Percentiles rank a stretch among this genome's conserved stretches.
Evolutionary conservation across 2,113 vertebrate species (phyloP).

Genomic region (Mastomys natalensis): DNA sequence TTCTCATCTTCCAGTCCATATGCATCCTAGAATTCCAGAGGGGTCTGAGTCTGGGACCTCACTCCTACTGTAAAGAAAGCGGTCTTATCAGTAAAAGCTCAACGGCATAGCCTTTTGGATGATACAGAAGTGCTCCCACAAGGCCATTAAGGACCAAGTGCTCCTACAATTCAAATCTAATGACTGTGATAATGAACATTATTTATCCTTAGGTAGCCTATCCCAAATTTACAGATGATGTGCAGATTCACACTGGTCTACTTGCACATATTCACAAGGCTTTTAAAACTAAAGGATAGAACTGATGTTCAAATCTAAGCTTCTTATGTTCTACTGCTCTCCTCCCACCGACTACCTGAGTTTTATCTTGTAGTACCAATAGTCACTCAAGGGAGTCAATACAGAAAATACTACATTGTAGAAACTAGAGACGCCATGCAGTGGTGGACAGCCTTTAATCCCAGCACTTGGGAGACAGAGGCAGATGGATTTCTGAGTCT

Average conservation of each 20-base stretch:
- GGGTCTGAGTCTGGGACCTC: not conserved
- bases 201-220: not conserved
- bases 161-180: slow-evolving; percentile 47
- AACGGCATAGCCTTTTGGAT: not conserved
- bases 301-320: not conserved
- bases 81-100: not conserved
- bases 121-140: not conserved
- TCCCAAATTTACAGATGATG: not conserved
- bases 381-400: slow-evolving; percentile 14
- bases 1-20: not conserved
- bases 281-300: not conserved
- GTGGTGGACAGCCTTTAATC: too few species aligned
- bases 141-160: not conserved
- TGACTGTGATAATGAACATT: not conserved
- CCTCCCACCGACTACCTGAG: not conserved
- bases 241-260: not conserved
- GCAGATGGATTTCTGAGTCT: too few species aligned
- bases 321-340: not conserved
- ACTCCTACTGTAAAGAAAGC: not conserved
- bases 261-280: not conserved
- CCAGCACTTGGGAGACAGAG: too few species aligned
- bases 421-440: not conserved
- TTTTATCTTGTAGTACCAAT: not conserved
- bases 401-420: not conserved
- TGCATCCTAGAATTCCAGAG: not conserved